A percentile compares a stretch with the other conserved stretches of the same genome.
Evolutionary conservation across 2,113 vertebrate genomes (phyloP).

Genomic region (Scytalopus superciliaris): DNA sequence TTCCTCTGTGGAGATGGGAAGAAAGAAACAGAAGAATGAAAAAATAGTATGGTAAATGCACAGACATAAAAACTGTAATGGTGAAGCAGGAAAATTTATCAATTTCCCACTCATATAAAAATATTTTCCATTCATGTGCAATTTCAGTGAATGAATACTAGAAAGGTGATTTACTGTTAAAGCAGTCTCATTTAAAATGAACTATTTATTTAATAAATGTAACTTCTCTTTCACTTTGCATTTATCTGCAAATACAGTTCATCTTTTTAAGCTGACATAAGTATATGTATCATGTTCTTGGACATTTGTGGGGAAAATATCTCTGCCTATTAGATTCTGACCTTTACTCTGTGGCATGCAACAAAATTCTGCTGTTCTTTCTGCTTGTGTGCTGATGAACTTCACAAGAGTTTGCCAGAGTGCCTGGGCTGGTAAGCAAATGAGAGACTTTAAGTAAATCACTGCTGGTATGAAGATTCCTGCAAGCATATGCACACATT

Average conservation of each 20-base stretch:
- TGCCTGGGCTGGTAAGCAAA: neutral
- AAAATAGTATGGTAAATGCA: neutral
- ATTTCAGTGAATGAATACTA: neutral
- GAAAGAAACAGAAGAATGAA: neutral
- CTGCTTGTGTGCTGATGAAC: neutral
- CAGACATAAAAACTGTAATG: neutral
- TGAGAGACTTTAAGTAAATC: neutral
- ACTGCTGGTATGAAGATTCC: neutral
- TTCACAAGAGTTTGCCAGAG: neutral
- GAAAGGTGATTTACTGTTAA: neutral
- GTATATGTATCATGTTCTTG: neutral
- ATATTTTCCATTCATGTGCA: neutral
- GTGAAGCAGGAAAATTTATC: neutral
- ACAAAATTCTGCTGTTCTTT: neutral
- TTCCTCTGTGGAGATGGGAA: neutral
- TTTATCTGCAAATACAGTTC: neutral
- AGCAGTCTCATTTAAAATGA: neutral
- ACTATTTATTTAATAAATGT: neutral
- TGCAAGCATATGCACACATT: neutral
- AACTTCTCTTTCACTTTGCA: neutral
- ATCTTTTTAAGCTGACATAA: neutral
- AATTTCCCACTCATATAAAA: neutral
- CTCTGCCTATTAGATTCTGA: neutral
- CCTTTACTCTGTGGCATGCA: neutral
- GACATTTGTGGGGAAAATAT: neutral